phyloP scores from a whole-genome alignment of 2,113 vertebrate genomes.

The Pardalotus punctatus region DNA sequence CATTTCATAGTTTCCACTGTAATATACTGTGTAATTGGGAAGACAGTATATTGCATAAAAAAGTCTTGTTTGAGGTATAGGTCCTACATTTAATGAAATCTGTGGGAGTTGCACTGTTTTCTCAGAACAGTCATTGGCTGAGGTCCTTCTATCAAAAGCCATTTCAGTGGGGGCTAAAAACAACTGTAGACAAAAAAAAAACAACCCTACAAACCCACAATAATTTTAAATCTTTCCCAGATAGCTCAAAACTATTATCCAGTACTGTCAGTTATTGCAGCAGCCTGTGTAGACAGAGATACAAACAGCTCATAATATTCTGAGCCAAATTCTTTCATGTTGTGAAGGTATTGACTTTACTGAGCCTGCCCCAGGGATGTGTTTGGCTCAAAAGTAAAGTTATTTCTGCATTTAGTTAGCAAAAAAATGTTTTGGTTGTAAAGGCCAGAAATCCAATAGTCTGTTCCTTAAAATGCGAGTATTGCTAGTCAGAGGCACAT shows the following conservation, averaged over 20 bases:
- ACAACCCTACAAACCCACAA: background rate
- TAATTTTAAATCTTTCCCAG: background rate
- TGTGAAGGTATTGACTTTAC: background rate
- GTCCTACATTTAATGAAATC: background rate
- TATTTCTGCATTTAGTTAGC: background rate
- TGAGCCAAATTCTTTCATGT: background rate
- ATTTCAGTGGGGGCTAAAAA: background rate
- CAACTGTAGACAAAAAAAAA: background rate
- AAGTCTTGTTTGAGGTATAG: background rate
- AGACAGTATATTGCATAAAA: background rate
- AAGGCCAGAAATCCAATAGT: background rate
- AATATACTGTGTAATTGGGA: background rate
- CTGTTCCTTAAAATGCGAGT: background rate
- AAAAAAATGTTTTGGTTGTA: background rate
- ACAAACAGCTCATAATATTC: background rate
- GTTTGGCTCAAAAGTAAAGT: background rate
- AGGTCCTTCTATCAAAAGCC: background rate
- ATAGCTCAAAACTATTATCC: background rate
- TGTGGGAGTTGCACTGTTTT: background rate
- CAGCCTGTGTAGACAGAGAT: background rate
- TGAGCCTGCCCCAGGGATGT: background rate
- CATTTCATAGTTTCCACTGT: background rate
- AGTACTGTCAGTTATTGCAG: background rate
- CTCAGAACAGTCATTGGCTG: background rate
- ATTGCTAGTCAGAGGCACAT: background rate